Base-by-base conservation (phyloP, 1,140 invertebrate species). In the Metopolophium dirhodum region DNA sequence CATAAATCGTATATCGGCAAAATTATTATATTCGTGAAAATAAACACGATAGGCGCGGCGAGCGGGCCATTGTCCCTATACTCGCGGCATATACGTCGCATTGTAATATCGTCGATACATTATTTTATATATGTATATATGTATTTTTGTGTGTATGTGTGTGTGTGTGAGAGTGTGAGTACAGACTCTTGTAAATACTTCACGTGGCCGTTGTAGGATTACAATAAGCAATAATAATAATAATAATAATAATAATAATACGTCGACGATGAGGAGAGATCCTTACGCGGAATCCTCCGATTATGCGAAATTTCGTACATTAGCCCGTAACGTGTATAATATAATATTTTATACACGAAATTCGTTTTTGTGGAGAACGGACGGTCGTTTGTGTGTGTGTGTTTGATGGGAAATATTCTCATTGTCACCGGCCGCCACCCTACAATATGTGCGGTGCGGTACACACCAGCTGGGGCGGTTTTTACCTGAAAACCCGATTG, bases 391-490 rank as follows among this genome's bases (percentile, higher is more conserved):
- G 88, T 37, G 61, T 7, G 45, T 85, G 22, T 14, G 83, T 45
- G 82, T 45, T 7, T 20, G 88, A 89, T 89, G 88, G 88, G 88
- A 89, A 93, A 93, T 93, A 51, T 57, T 92, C 90, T 93, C 91
- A 93, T 93, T 93, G 91, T 93, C 91, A 93, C 91, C 91, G 90
- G 41, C 82, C 77, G 91, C 91, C 91, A 85, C 91, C 82, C 82
- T n/a, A n/a, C 3, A 7, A 23, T 77, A 41, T 45, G n/a, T 92
- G 49, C 26, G 35, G 37, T 41, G 30, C 8, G 26, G 7, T 37
- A 85, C 4, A 11, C 23, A 45, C 91, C 91, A 93, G 91, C 91
- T 93, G 91, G 82, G 82, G 35, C 26, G n/a, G 91, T 93, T 93
- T 93, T 93, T 93, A 85, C 68, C 91, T 85, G 68, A 85, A 93